These are phyloP conservation scores for Cervus canadensis DNA, from an alignment of 2,113 vertebrate species.

Conservation along the genomic window DNA sequence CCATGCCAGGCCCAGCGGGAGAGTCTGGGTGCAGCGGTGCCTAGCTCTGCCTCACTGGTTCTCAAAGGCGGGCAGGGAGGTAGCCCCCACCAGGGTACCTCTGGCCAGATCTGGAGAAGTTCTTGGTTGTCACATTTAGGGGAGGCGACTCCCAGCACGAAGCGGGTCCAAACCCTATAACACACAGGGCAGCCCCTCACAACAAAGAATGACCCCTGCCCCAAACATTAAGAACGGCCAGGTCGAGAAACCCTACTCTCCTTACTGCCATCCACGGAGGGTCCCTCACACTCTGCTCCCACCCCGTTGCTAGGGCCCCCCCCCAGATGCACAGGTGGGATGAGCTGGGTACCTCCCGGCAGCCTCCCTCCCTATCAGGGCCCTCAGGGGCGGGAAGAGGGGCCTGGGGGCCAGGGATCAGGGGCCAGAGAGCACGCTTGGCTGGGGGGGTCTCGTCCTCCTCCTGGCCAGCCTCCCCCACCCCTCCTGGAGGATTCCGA, in stretches of 20 bases:
- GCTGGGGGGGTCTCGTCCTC: neutral
- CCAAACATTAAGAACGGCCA: fast-evolving
- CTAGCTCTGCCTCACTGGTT: neutral
- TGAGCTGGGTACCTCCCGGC: neutral
- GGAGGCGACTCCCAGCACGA: fast-evolving
- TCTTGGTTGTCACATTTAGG: neutral
- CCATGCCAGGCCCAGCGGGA: neutral
- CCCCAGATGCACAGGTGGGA: fast-evolving
- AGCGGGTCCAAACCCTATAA: fast-evolving
- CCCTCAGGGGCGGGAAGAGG: neutral
- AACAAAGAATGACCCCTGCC: fast-evolving
- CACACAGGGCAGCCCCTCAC: neutral
- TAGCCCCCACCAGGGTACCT: neutral
- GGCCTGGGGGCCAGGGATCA: neutral
- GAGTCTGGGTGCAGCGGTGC: fast-evolving
- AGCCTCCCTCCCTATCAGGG: neutral
- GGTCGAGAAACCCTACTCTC: fast-evolving
- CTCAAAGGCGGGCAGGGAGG: neutral
- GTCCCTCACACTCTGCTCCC: neutral
- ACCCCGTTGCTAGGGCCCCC: too few species aligned
- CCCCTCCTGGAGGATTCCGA: constrained; percentile 70
- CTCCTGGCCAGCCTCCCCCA: neutral
- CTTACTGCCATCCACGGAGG: fast-evolving
- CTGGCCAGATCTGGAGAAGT: neutral
- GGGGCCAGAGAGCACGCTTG: neutral